Evolutionary conservation across 2,113 vertebrate genomes (phyloP).

Genomic region (Vidua chalybeata): DNA sequence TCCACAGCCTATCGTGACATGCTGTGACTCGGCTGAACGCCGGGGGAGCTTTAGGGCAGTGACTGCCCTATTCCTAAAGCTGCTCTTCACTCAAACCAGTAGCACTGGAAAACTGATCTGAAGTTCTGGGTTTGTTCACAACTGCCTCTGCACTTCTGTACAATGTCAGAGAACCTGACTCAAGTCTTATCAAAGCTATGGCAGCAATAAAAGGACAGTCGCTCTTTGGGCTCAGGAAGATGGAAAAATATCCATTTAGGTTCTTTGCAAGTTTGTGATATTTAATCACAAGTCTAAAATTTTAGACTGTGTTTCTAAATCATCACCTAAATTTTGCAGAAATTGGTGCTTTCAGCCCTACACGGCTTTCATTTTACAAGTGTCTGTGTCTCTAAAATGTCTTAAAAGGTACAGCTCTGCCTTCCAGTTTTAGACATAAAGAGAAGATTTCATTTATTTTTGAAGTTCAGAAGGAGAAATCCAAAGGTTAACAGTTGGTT

Average conservation of each 20-base stretch:
- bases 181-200: neutral
- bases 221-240: neutral
- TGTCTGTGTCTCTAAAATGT: neutral
- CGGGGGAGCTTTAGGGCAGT: neutral
- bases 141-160: neutral
- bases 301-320: neutral
- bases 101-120: neutral
- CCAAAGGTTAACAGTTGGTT: conserved; percentile 29
- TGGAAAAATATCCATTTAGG: neutral
- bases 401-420: neutral
- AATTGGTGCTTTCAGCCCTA: neutral
- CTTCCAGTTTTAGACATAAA: neutral
- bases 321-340: neutral
- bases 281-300: neutral
- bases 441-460: neutral
- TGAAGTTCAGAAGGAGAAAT: conserved; percentile 11
- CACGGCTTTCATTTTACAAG: neutral
- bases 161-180: neutral
- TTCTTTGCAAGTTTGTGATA: neutral
- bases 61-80: neutral
- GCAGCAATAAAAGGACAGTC: neutral
- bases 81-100: neutral
- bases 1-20: neutral
- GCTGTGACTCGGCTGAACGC: neutral
- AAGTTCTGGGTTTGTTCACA: neutral